Percentiles rank a stretch among this genome's conserved stretches.
Evolutionary conservation across 2,797 vertebrate species (phyloP).

Genomic region (Pachyuromys duprasi): DNA sequence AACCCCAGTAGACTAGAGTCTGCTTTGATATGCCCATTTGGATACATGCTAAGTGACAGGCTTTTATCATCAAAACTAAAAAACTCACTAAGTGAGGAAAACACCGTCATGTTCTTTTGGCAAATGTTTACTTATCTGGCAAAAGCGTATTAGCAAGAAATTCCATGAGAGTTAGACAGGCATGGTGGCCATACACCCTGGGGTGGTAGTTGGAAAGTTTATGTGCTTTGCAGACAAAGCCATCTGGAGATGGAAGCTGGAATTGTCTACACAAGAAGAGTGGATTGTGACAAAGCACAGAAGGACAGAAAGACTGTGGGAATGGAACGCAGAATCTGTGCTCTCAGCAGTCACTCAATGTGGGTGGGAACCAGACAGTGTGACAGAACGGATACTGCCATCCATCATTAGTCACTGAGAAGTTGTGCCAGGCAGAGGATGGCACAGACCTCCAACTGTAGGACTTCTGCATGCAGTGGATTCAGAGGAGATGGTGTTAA

Average conservation of each 20-base stretch:
- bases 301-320: not conserved
- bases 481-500: not conserved
- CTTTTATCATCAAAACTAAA: not conserved
- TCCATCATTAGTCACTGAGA: not conserved
- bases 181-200: not conserved
- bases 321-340: not conserved
- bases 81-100: conserved; percentile 32
- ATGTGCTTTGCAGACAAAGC: conserved; percentile 43
- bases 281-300: not conserved
- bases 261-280: conserved; percentile 50
- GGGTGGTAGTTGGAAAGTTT: not conserved
- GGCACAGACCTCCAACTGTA: not conserved
- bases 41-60: not conserved
- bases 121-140: conserved; percentile 46
- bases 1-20: not conserved
- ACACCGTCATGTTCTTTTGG: conserved; percentile 6
- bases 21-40: not conserved
- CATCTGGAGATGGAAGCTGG: conserved; percentile 64
- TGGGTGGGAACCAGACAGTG: not conserved
- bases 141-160: conserved; percentile 28
- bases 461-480: not conserved
- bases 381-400: not conserved
- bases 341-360: not conserved
- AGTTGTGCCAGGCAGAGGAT: not conserved
- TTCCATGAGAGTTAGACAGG: not conserved